Conservation (phyloP, 2,888 invertebrate species). For the Rhorus exstirpatorius region DNA sequence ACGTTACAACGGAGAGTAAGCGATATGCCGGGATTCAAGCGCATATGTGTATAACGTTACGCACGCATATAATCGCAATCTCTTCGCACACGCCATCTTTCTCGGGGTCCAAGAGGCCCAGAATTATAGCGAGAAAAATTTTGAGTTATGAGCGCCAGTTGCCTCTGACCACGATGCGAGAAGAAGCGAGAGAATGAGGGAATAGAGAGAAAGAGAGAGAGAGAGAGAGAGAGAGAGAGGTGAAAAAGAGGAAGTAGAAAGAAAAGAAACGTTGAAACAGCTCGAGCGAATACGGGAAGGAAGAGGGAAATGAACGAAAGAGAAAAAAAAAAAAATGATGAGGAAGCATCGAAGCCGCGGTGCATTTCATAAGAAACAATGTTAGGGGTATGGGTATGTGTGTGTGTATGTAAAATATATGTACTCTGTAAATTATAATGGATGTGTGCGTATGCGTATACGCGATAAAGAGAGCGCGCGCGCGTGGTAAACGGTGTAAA, state of each 20-base stretch:
- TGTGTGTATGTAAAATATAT: conserved; percentile 68
- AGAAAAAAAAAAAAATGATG: conserved; percentile 42
- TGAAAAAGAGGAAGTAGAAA: conserved; percentile 60
- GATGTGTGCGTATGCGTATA: background rate
- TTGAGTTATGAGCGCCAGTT: conserved; percentile 61
- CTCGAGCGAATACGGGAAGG: conserved; percentile 41
- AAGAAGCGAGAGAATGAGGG: background rate
- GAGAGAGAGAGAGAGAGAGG: conserved; percentile 33
- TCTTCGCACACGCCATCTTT: conserved; percentile 37
- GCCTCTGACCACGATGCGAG: conserved; percentile 44
- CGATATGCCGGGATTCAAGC: conserved; percentile 44
- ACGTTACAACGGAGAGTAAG: conserved; percentile 36
- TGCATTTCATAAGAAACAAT: conserved; percentile 51
- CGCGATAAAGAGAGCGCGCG: conserved; percentile 55
- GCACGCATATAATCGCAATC: conserved; percentile 60
- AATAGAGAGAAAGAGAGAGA: conserved; percentile 27
- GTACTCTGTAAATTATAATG: conserved; percentile 33
- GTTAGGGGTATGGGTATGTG: conserved; percentile 21
- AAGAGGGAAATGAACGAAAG: conserved; percentile 44
- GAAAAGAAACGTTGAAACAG: conserved; percentile 40
- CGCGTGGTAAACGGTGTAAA: conserved; percentile 81
- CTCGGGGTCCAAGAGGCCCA: conserved; percentile 17
- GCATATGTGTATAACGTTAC: conserved; percentile 23
- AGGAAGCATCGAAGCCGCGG: conserved; percentile 28
- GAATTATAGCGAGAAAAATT: conserved; percentile 14